These are phyloP conservation scores for Butastur rufipennis DNA, from an alignment of 2,113 vertebrate species.

Conservation along the genomic window DNA sequence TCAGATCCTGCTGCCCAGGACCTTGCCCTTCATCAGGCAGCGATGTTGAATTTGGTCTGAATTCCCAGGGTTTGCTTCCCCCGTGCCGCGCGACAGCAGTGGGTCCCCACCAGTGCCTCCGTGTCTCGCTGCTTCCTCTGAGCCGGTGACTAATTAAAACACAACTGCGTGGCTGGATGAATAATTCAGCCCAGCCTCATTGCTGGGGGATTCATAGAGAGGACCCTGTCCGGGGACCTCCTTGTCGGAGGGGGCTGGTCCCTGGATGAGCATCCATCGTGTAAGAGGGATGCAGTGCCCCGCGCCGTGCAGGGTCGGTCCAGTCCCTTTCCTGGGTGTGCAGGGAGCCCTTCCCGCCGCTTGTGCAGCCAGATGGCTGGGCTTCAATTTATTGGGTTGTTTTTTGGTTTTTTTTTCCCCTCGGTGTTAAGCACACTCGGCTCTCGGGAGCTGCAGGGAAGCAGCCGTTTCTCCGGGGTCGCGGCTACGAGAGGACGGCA, in stretches of 20 bases:
- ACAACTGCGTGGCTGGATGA: not conserved
- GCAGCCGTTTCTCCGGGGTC: accelerated
- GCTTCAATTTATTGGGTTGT: not conserved
- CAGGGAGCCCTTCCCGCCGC: not conserved
- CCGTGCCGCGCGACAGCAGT: accelerated
- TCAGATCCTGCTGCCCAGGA: accelerated
- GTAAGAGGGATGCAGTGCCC: not conserved
- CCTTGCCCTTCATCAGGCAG: accelerated
- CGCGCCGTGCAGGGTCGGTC: accelerated
- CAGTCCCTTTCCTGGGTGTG: not conserved
- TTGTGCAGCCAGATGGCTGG: not conserved
- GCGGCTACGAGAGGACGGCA: accelerated
- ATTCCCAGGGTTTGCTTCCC: not conserved
- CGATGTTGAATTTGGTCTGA: not conserved
- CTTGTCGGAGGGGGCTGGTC: accelerated
- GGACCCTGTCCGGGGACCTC: not conserved
- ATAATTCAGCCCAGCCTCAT: not conserved
- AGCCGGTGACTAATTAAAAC: not conserved
- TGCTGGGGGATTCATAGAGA: accelerated
- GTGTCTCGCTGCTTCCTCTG: not conserved
- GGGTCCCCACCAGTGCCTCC: accelerated
- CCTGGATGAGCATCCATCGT: not conserved
- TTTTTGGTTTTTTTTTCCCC: not conserved
- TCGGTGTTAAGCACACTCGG: accelerated
- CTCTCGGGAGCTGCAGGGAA: not conserved